Percentiles rank a stretch among this genome's conserved stretches.
phyloP scores from a whole-genome alignment of 2,888 invertebrate genomes.

The Cheilosia grossa region DNA sequence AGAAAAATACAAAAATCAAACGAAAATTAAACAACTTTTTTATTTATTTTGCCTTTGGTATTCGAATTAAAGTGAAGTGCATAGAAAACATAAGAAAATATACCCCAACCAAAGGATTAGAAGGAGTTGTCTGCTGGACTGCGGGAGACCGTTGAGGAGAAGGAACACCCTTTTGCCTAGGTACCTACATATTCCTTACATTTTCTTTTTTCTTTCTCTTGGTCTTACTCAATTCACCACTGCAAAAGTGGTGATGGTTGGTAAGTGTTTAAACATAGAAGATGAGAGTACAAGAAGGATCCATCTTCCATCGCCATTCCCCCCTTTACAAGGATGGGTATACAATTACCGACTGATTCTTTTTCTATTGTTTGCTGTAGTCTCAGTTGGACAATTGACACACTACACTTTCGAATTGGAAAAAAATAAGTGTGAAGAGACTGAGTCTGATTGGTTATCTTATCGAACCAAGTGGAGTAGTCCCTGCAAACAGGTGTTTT shows the following conservation, averaged over 20 bases:
- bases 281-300: slow-evolving; percentile 4
- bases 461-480: slow-evolving; percentile 34
- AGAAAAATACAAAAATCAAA: slow-evolving; percentile 15
- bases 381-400: slow-evolving; percentile 2
- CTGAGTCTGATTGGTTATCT: slow-evolving; percentile 39
- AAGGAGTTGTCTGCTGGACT: not conserved
- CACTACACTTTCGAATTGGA: not conserved
- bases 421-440: not conserved
- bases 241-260: slow-evolving; percentile 10
- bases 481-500: slow-evolving; percentile 62
- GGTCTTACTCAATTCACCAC: slow-evolving; percentile 18
- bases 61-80: slow-evolving; percentile 32
- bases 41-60: not conserved
- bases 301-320: not conserved
- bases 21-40: not conserved
- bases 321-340: not conserved
- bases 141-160: not conserved
- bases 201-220: slow-evolving; percentile 12
- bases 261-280: not conserved
- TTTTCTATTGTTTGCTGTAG: slow-evolving; percentile 6
- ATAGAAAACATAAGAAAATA: not conserved
- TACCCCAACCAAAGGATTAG: slow-evolving; percentile 9
- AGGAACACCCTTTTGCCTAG: slow-evolving; percentile 57
- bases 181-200: slow-evolving; percentile 40
- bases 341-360: slow-evolving; percentile 3